Evolutionary conservation across 2,113 vertebrate genomes (phyloP), one percentile per base, ranked within the genome.

Genomic region (Pterocles orientalis): DNA sequence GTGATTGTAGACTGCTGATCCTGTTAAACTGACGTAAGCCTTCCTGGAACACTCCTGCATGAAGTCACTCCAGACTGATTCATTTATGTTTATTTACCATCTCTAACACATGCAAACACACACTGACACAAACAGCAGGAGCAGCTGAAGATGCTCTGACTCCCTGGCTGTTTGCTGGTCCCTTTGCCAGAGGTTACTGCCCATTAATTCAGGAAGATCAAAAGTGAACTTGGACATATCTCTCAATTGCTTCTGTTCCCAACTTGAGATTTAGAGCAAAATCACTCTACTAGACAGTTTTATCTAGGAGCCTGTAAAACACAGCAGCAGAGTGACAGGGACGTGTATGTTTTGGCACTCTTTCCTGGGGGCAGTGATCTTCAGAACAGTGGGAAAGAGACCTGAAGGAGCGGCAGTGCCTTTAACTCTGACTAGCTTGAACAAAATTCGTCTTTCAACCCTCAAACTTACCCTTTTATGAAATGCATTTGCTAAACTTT

Each of bases 401-500:
- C 12, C 5, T 34, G 12, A 18, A 10, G 79, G 20, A 71, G 33
- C n/a, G 5, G 29, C 18, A 78, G 11, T 31, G 51, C 29, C 43
- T 82, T 82, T 47, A 69, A 34, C 9, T 66, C 8, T n/a, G 28
- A 47, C 12, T 56, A 47, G 5, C 19, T 88, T 82, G n/a, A 41
- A 14, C 10, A 88, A 56, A 64, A 78, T 56, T 39, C 71, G 10
- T 28, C 33, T 91, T 51, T 75, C 69, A 84, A 12, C 23, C 23
- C 33, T 70, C 76, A 86, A 26, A 41, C 29, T 10, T 58, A 43
- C 12, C 21, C 26, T 82, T 86, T 90, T 68, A 48, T 47, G 43
- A 86, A 90, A 91, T 53, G 33, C 83, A 94, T 86, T 82, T 89
- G 81, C n/a, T 43, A 86, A 94, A 92, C 88, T 92, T 96, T 68